Percentiles rank a stretch among this genome's conserved stretches.
Conservation (phyloP, 2,797 vertebrate genomes). For the Coregonus suidteri region DNA sequence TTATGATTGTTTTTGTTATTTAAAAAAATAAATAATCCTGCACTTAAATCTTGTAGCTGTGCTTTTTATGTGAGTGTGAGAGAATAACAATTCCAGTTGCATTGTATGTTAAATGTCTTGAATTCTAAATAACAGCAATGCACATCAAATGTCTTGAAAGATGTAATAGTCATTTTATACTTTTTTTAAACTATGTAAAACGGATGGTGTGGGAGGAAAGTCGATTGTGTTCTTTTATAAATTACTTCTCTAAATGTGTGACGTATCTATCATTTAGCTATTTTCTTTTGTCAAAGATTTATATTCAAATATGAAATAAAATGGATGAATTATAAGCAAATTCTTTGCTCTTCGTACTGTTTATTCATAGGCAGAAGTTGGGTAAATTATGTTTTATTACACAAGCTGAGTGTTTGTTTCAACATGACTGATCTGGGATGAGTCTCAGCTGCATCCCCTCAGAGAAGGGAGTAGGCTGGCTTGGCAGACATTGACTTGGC, state of each 20-base stretch:
- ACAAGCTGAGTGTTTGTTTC: not conserved
- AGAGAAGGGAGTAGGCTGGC: conserved; percentile 3
- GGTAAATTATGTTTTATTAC: not conserved
- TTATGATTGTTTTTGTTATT: not conserved
- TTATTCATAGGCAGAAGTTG: not conserved
- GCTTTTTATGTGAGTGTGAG: conserved; percentile 14
- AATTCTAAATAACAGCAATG: conserved; percentile 41
- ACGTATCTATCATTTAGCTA: conserved; percentile 78
- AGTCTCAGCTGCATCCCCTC: conserved; percentile 24
- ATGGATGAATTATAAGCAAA: conserved; percentile 68
- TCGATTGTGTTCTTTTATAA: conserved; percentile 66
- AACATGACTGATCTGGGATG: not conserved
- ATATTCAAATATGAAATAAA: conserved; percentile 81
- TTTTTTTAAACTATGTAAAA: conserved; percentile 44
- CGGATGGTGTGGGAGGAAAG: conserved; percentile 22
- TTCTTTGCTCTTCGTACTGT: conserved; percentile 38
- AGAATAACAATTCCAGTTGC: conserved; percentile 23
- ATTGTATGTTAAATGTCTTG: conserved; percentile 25
- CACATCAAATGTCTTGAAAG: conserved; percentile 36
- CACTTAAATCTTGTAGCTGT: conserved; percentile 34
- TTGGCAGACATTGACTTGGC: not conserved
- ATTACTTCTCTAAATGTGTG: conserved; percentile 71
- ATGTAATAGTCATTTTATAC: conserved; percentile 35
- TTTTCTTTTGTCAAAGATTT: conserved; percentile 81
- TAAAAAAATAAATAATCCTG: not conserved